Percentiles rank a stretch among this genome's conserved stretches.
Evolutionary conservation across 2,888 invertebrate genomes (phyloP).

Genomic region (Papilio elwesi): DNA sequence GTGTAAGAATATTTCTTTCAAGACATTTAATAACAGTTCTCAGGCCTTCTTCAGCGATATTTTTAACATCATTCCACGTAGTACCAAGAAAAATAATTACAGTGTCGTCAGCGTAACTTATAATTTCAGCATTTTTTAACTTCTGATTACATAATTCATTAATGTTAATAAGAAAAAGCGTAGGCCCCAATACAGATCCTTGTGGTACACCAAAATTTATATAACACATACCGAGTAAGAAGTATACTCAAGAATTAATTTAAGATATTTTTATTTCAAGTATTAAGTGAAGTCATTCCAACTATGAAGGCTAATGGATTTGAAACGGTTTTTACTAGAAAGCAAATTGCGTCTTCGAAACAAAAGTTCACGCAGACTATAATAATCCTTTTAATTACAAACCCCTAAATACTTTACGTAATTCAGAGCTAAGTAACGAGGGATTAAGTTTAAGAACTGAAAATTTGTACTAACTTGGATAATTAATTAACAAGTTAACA

Average conservation of each 20-base stretch:
- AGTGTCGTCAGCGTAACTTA: constrained; percentile 15
- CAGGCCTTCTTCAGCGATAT: too few species aligned
- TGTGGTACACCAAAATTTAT: background rate
- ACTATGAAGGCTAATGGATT: constrained; percentile 18
- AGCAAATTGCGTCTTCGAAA: constrained; percentile 8
- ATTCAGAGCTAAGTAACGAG: background rate
- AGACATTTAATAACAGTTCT: too few species aligned
- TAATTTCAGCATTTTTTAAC: background rate
- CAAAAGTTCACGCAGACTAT: constrained; percentile 1
- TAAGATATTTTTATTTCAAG: background rate
- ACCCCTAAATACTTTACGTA: background rate
- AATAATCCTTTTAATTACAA: constrained; percentile 9
- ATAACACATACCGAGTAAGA: background rate
- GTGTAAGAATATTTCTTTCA: too few species aligned
- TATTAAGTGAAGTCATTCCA: constrained; percentile 12
- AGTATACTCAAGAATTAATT: constrained; percentile 4
- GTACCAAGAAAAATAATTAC: background rate
- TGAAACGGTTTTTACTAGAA: constrained; percentile 4
- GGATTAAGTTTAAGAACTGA: background rate
- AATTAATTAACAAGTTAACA: background rate
- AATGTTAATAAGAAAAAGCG: background rate
- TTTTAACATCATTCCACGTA: background rate
- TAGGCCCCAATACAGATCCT: too few species aligned
- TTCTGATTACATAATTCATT: background rate
- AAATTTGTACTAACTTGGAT: too few species aligned